These are phyloP conservation scores for Lordiphosa mommai DNA, from an alignment of 1,140 invertebrate genomes.

Conservation along the genomic window DNA sequence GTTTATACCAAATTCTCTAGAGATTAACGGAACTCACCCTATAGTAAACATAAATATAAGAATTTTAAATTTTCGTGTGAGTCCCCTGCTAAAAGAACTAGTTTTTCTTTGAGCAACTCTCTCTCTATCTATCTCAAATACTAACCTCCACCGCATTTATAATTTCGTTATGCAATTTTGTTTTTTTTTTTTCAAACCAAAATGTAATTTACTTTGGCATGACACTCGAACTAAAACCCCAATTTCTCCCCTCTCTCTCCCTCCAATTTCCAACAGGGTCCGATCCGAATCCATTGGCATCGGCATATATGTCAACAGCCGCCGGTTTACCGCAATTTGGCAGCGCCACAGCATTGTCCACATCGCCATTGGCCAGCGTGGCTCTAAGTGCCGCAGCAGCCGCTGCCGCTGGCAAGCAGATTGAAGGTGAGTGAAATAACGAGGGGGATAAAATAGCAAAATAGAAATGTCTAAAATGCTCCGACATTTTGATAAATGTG, in stretches of 20 bases:
- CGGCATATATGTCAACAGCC: constrained; percentile 78
- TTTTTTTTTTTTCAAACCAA: constrained; percentile 1
- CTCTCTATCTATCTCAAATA: not conserved
- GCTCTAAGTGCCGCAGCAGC: constrained; percentile 83
- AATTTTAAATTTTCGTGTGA: not conserved
- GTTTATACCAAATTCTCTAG: too few relatives aligned
- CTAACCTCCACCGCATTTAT: not conserved
- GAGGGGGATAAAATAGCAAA: constrained; percentile 15
- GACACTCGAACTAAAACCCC: constrained; percentile 13
- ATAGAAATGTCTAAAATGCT: constrained; percentile 69
- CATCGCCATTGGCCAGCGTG: constrained; percentile 81
- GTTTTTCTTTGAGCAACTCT: not conserved
- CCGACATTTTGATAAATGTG: constrained; percentile 69
- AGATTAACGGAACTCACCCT: too few relatives aligned
- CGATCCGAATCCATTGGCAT: constrained; percentile 76
- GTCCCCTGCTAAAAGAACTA: not conserved
- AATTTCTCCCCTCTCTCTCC: not conserved
- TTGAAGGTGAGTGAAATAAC: constrained; percentile 84
- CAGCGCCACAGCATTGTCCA: constrained; percentile 62
- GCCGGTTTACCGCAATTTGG: constrained; percentile 78
- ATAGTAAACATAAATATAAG: too few relatives aligned
- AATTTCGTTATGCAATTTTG: constrained; percentile 20
- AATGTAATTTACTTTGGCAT: constrained; percentile 25
- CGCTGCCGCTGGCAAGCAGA: constrained; percentile 88
- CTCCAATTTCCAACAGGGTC: constrained; percentile 49